Conservation (phyloP, 2,797 vertebrate species). For the Aulostomus chinensis region DNA sequence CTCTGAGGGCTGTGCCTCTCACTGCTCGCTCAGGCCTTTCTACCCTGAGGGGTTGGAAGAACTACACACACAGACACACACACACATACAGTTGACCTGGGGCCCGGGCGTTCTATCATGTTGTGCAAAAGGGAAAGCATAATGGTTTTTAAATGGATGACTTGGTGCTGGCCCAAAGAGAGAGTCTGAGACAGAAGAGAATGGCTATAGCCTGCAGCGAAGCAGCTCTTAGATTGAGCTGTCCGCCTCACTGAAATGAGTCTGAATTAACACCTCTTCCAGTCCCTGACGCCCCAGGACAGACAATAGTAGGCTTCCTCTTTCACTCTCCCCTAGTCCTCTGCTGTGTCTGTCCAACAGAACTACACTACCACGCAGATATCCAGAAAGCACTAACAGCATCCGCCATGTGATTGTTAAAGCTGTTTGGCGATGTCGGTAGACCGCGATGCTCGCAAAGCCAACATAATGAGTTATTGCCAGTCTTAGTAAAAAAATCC, state of each 20-base stretch:
- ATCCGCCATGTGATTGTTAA: conserved; percentile 33
- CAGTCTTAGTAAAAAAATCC: conserved; percentile 49
- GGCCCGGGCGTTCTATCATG: conserved; percentile 80
- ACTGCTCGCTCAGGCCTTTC: conserved; percentile 53
- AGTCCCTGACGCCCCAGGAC: conserved; percentile 74
- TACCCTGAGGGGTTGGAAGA: conserved; percentile 56
- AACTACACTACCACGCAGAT: conserved; percentile 37
- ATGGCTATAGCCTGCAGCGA: conserved; percentile 81
- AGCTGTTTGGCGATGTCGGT: conserved; percentile 34
- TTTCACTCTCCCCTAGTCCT: conserved; percentile 40
- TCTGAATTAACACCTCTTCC: conserved; percentile 84
- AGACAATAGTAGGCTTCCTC: conserved; percentile 74
- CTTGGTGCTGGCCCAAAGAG: conserved; percentile 71
- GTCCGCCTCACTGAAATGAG: conserved; percentile 86
- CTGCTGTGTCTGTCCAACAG: conserved; percentile 29
- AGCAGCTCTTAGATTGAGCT: conserved; percentile 86
- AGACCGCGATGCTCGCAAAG: conserved; percentile 40
- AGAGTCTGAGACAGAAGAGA: conserved; percentile 72
- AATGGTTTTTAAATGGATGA: conserved; percentile 90
- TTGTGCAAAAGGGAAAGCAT: conserved; percentile 85
- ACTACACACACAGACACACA: conserved; percentile 26
- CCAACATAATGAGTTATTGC: conserved; percentile 49
- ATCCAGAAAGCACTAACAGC: conserved; percentile 36
- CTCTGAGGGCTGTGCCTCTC: conserved; percentile 58
- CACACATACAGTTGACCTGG: conserved; percentile 54